Base-by-base conservation (phyloP, 2,113 vertebrate genomes). In the Ciconia maguari region DNA sequence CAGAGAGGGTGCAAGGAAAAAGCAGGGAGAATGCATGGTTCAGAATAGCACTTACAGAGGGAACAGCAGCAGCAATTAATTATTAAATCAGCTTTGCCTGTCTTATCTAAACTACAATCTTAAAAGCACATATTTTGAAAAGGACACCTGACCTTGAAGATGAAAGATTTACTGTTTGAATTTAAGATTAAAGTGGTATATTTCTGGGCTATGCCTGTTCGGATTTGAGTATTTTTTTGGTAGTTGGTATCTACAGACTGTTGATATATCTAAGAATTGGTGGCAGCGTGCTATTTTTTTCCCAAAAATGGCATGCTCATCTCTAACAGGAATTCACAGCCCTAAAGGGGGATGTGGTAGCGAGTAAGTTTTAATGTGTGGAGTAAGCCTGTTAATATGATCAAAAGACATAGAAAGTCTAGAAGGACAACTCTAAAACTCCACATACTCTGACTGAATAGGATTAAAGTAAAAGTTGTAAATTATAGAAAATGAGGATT, bases 71-170 rank as follows among this genome's bases (percentile, higher is more conserved):
- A 13, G 13, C 68, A 87, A 83, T 81, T 90, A 91, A 89, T 93
- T 94, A 93, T 83, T 94, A 90, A 89, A 86, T 92, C 64, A 58
- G 42, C 68, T 83, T 54, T 94, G 49, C 58, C 25, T 74, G 41
- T 77, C 64, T 77, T 92, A 70, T 90, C 60, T 81, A 89, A 93
- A 78, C 76, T 62, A 32, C 49, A 46, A 10, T 93, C 76, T 80
- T 80, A 78, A 86, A 94, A 88, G 64, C 7, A 0, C 68, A 29
- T 90, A 19, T 92, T 95, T 90, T 90, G 75, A 52, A 88, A 90
- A 94, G 75, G 58, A 57, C 62, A 38, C 11, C 34, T 88, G 64
- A 77, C 62, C 90, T 94, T 83, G 58, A 93, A 77, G 71, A 83
- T 65, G 30, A 62, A 91, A 90, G 82, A 66, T 54, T 80, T 91